Evolutionary conservation across 1,140 invertebrate genomes (phyloP), one percentile per base, ranked within the genome.

Genomic region (Cecropterus lyciades): DNA sequence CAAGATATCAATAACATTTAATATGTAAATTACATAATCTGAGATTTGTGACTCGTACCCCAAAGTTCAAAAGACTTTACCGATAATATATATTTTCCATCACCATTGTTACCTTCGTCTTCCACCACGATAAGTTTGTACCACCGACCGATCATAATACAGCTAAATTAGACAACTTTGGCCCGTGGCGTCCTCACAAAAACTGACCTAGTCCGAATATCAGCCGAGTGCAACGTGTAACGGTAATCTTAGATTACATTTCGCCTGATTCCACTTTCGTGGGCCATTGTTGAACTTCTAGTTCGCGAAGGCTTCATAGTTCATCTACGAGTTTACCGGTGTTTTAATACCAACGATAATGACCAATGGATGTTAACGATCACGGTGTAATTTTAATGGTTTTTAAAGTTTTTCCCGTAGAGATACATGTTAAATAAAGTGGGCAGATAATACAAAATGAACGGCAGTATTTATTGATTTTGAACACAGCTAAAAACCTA

Each of bases 181-280:
- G 14, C 46, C 49, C 57, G 40, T 51, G 40, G 67, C 53, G 46
- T 48, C 60, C 30, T 40, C 52, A 86, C 78, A 91, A 91, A 91
- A 91, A 91, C 56, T 86, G 87, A 89, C 87, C 86, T 87, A 77
- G 76, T 86, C 87, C 73, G 77, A 73, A 82, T 89, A 86, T 79
- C 84, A 88, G 84, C 68, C 64, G 78, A 89, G 83, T 91, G 88
- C 88, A 89, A 91, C 85, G 62, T 57, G 45, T 89, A 91, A 88
- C 89, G 87, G 89, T 89, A 80, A 72, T 71, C 59, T 77, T 65
- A 87, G 84, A 89, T 89, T 88, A 88, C 80, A 84, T 84, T 87
- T 83, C 63, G 76, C 67, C 70, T 67, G 81, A 80, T 72, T 77
- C 77, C 67, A 79, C 77, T 87, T 84, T 85, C 79, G 75, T 73